Percentiles rank a stretch among this genome's conserved stretches.
phyloP scores from a whole-genome alignment of 2,888 invertebrate genomes.

The Galerucella nymphaeae region DNA sequence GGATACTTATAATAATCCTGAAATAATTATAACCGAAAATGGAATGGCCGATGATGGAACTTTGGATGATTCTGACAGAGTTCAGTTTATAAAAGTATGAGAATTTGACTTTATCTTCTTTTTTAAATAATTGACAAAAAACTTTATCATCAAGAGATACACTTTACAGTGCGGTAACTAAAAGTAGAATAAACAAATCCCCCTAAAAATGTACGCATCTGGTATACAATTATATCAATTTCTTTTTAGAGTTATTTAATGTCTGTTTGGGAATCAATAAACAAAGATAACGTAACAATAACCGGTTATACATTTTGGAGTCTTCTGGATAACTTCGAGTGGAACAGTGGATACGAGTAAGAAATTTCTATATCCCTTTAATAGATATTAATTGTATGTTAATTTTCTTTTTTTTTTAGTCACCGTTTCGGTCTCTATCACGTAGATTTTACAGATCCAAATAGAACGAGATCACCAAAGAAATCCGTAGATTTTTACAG shows the following conservation, averaged over 20 bases:
- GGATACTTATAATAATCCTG: constrained; percentile 69
- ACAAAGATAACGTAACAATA: constrained; percentile 55
- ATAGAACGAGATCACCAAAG: constrained; percentile 21
- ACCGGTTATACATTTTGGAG: constrained; percentile 49
- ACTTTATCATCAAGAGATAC: no score
- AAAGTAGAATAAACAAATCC: no score
- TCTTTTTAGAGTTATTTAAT: constrained; percentile 61
- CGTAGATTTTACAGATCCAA: constrained; percentile 25
- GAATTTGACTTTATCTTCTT: no score
- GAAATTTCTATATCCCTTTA: not conserved
- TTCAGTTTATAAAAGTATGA: not conserved
- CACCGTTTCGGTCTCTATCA: constrained; percentile 29
- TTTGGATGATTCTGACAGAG: not conserved
- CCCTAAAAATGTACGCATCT: no score
- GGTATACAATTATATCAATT: no score
- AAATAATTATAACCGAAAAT: no score
- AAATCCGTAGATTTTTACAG: constrained; percentile 25
- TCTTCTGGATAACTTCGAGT: constrained; percentile 57
- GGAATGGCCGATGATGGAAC: constrained; percentile 61
- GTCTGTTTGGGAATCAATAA: constrained; percentile 57
- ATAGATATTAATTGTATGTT: no score
- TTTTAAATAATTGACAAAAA: no score
- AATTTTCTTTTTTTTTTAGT: constrained; percentile 23
- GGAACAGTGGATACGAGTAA: constrained; percentile 66
- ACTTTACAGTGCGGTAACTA: no score